phyloP scores from a whole-genome alignment of 2,888 invertebrate species.

The Clitarchus hookeri region DNA sequence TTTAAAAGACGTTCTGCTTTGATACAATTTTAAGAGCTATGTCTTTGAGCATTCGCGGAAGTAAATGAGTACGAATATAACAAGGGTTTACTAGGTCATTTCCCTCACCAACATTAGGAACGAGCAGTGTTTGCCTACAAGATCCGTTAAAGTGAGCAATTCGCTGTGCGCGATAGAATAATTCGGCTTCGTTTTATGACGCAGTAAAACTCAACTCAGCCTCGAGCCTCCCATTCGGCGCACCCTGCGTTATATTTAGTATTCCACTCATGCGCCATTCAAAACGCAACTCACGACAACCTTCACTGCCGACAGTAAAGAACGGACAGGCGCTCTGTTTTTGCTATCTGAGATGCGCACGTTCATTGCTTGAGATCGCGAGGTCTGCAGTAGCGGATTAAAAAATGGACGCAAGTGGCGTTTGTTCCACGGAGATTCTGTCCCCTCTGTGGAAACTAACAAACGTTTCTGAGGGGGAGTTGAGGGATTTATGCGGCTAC shows the following conservation, averaged over 20 bases:
- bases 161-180: neutral
- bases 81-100: neutral
- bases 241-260: neutral
- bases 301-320: neutral
- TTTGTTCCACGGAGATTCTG: no score
- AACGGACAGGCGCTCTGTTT: neutral
- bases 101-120: neutral
- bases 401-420: neutral
- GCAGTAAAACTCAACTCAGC: neutral
- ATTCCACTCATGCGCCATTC: neutral
- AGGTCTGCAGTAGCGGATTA: neutral
- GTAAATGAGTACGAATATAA: no score
- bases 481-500: no score
- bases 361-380: no score
- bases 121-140: neutral
- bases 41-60: no score
- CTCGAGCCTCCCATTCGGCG: neutral
- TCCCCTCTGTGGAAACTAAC: no score
- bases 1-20: no score
- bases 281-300: neutral
- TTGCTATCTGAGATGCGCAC: neutral
- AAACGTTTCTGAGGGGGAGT: no score
- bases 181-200: neutral
- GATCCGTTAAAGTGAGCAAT: slow-evolving; percentile 1
- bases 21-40: no score